Base-by-base conservation (phyloP, 2,797 vertebrate genomes). In the Scarus forsteni region DNA sequence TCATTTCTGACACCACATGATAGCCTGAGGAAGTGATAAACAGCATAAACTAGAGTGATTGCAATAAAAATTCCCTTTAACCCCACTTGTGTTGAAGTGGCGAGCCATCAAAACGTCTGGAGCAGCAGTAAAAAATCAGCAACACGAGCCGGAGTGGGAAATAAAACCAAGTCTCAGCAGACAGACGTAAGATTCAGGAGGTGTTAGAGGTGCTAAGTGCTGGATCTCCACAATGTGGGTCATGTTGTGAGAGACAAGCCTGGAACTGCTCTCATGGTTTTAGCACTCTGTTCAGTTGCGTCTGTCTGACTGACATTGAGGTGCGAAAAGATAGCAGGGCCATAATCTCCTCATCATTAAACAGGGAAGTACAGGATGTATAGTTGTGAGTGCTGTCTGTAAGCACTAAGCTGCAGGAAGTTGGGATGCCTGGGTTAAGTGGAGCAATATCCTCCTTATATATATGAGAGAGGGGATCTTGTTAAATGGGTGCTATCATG, bases 371-470 rank as follows among this genome's bases (percentile, higher is more conserved):
- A 45, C 85, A 83, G 81, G 85, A 85, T 79, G 85, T 81, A 66
- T 83, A 79, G 66, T 83, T 60, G 67, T 60, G 63, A 68, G 74
- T 81, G 65, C 63, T 70, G 86, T 84, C 76, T 86, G 79, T n/a
- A 43, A 66, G 63, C 79, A 43, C 68, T 74, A 80, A 81, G 75
- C 70, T 16, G 4, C 38, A 88, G 84, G 82, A 84, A 86, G 84
- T 72, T 3, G 2, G 68, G 69, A 80, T 67, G 79, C 71, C 55
- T 13, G 46, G 80, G 75, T 85, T 85, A 84, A 88, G 78, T 84
- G 74, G 75, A 81, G 82, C 88, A 79, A 86, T 80, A 85, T 90
- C 85, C 75, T 88, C 60, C 50, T 74, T 50, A 75, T 45, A 66
- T 64, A 62, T 27, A 27, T 65, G 75, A 60, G 71, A 66, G 60